Base-by-base conservation (phyloP, 2,888 invertebrate species). In the Pycnomerus fuliginosus region DNA sequence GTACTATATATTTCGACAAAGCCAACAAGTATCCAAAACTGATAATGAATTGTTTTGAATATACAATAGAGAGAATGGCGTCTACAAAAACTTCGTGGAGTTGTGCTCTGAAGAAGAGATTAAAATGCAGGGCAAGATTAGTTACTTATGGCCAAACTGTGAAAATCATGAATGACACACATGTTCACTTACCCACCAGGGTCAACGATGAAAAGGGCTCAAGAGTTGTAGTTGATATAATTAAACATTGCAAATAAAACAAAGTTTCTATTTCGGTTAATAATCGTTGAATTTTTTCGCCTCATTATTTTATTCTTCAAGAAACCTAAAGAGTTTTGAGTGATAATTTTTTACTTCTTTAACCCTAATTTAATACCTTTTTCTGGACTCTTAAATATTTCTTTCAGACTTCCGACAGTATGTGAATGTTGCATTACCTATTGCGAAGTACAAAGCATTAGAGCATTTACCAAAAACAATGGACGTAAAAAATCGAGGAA, bases 1-100 rank as follows among this genome's bases (percentile, higher is more conserved):
- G 53, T 10, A 33, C 35, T 4, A 44, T 57, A 10, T 55, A 53
- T 34, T 48, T 57, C 8, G 42, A 50, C 3, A 38, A 44, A 11
- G 56, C 53, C 2, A 41, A 47, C 32, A 56, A 55, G 28, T 42
- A 56, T 28, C 56, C 56, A 2, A 52, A 52, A 30, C 16, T 46
- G 10, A 42, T 46, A 30, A 35, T 43, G 16, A 30, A 25, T 10
- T 35, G 31, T 14, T 36, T 24, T 20, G 35, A 44, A 12, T 46
- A 27, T 16, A 32, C 31, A 12, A 32, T 32, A 16, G 38, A 47
- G 15, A 24, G 28, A 10, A 13, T 15, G 10, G 15, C 13, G 13
- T 12, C 8, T 3, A 25, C 38, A 11, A 43, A 37, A 23, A 36
- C 47, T 10, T 32, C 11, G 12, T 47, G 47, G 38, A 10, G 20